Percentiles rank a stretch among this genome's conserved stretches.
phyloP scores from a whole-genome alignment of 2,113 vertebrate species.

The human region DNA sequence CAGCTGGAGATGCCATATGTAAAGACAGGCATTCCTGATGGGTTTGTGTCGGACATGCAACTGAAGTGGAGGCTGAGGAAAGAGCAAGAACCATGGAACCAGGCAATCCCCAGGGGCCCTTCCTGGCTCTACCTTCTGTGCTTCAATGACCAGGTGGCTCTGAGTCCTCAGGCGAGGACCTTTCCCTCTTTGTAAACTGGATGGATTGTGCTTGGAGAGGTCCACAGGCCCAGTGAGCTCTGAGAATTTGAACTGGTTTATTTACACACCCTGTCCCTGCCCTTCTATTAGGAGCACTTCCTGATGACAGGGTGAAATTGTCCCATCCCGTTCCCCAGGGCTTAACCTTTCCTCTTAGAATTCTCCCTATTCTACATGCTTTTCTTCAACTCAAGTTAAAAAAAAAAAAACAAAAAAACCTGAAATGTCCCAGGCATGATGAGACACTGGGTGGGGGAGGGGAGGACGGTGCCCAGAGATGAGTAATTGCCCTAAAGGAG shows the following conservation, averaged over 20 bases:
- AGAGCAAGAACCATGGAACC: neutral
- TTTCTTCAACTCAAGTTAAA: neutral
- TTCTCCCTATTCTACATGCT: neutral
- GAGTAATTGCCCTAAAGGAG: constrained; percentile 23
- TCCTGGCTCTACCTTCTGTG: neutral
- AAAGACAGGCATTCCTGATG: neutral
- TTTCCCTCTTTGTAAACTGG: neutral
- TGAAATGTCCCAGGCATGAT: neutral
- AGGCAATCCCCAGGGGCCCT: neutral
- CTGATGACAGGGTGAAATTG: neutral
- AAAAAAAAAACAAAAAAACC: neutral
- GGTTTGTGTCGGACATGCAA: neutral
- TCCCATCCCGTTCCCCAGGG: too few species aligned
- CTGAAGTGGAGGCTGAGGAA: neutral
- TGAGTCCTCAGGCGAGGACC: neutral
- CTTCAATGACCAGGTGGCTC: neutral
- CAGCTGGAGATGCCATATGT: neutral
- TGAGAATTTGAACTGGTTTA: neutral
- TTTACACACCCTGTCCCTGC: neutral
- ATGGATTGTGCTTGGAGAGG: neutral
- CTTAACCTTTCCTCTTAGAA: neutral
- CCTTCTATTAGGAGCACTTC: neutral
- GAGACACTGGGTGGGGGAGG: neutral
- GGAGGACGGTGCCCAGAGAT: neutral
- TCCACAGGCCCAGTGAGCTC: neutral